Evolutionary conservation across 2,888 invertebrate species (phyloP), one percentile per base, ranked within the genome.

Genomic region (Schizotus pectinicornis): DNA sequence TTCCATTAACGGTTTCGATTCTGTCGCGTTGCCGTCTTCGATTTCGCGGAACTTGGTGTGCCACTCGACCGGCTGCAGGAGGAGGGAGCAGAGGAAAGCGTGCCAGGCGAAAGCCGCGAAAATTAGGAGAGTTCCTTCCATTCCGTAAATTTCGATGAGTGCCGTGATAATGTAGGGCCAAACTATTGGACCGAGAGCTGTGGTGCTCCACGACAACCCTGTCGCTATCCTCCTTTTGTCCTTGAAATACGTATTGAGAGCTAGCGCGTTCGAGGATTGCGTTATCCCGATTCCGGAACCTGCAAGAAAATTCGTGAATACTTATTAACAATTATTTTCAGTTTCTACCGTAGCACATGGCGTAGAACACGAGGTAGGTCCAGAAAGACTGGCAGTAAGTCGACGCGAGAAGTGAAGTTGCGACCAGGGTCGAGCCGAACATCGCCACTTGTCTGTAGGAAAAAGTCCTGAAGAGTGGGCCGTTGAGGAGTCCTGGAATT

Each of bases 1-100:
- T 39, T 55, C 59, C 13, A 49, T 14, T 45, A 60, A 42, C 7
- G 61, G 45, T 57, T 56, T 54, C 6, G 46, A 9, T 56, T 67
- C 63, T n/a, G 62, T 46, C 11, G 14, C 9, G 13, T 1, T 48
- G 7, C 7, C 61, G 9, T 59, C 59, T 33, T 59, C 47, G 48
- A 61, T 56, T 57, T 74, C 74, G 8, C 75, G 73, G 67, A 79
- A 81, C 71, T 85, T 85, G 2, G 84, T 80, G 73, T 91, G 91
- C 89, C 88, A 88, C 74, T 86, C 86, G 0, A 91, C 89, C 2
- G 91, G 91, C 71, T 91, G 91, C 38, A 90, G 79, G 48, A 91
- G 77, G 55, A 88, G 79, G 1, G 89, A 84, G 64, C 86, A 87
- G 22, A 86, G 86, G 46, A 90, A 77, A 0, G 88, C 85, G 71